Evolutionary conservation across 1,140 invertebrate species (phyloP), one percentile per base, ranked within the genome.

Genomic region (Leptinotarsa defecta): DNA sequence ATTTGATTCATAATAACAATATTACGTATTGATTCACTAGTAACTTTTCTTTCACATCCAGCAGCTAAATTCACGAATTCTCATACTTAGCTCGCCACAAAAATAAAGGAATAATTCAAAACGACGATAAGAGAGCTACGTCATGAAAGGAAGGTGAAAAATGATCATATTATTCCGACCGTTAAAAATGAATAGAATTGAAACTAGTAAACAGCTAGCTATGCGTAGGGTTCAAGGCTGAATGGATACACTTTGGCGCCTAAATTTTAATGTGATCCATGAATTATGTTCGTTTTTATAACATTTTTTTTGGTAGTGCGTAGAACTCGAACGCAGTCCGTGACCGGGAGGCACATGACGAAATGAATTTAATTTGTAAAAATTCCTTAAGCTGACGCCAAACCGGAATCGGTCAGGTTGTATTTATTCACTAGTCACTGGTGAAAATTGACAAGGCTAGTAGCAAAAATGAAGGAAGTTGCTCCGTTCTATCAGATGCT

Each of bases 181-280:
- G 52, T 57, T 57, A 57, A 57, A 57, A 57, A 57, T 19, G 52
- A 57, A 57, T 57, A 57, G 52, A 57, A 57, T 57, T 19, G 52
- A 57, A 57, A 57, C 52, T 57, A 15, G 52, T 57, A 57, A 57
- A 57, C 52, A 57, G 52, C 52, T 57, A 57, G 52, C 52, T 57
- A 57, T 57, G 52, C 52, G 52, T 57, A 57, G 52, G 52, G 52
- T 57, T 57, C 52, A 57, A 57, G 52, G 52, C 52, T 57, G 52
- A 57, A 57, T 17, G 17, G 52, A n/a, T 57, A 57, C 52, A 57
- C 17, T 57, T 57, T 57, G 52, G 52, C 52, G 52, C 52, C 52
- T 57, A 57, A 57, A 57, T 57, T 57, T 57, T 17, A 57, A 57
- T 57, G 52, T 57, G n/a, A 17, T 57, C 52, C 52, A 57, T 57